These are phyloP conservation scores for Drosophila subobscura DNA, from an alignment of 1,140 invertebrate genomes.

Conservation along the genomic window DNA sequence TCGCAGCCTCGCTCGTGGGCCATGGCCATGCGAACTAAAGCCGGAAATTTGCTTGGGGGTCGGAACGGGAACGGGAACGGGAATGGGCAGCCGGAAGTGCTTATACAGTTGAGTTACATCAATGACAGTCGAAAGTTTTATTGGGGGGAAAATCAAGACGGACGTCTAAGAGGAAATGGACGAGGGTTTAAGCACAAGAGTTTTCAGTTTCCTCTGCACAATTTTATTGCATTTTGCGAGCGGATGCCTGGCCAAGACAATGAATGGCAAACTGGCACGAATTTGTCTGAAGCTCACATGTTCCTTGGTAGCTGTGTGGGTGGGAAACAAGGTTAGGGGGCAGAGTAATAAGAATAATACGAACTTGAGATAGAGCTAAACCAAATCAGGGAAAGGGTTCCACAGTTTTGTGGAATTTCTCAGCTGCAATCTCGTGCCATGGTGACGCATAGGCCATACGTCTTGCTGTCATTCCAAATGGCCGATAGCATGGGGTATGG, in stretches of 20 bases:
- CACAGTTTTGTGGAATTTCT: neutral
- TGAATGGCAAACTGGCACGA: slow-evolving; percentile 63
- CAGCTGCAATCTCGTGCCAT: neutral
- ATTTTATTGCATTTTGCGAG: slow-evolving; percentile 53
- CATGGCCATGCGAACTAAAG: slow-evolving; percentile 8
- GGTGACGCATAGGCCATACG: slow-evolving; percentile 39
- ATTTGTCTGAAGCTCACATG: slow-evolving; percentile 15
- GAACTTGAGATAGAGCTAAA: slow-evolving; percentile 32
- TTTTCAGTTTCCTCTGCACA: slow-evolving; percentile 50
- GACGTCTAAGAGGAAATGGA: slow-evolving; percentile 37
- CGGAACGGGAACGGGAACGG: neutral
- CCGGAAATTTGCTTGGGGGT: slow-evolving; percentile 32
- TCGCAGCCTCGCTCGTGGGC: neutral
- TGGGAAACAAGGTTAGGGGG: neutral
- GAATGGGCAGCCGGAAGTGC: slow-evolving; percentile 67
- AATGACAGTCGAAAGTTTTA: slow-evolving; percentile 65
- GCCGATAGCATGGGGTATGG: slow-evolving; percentile 16
- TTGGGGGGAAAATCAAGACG: slow-evolving; percentile 43
- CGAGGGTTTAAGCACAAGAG: slow-evolving; percentile 21
- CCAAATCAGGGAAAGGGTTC: slow-evolving; percentile 31
- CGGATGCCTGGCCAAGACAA: slow-evolving; percentile 57
- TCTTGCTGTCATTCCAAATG: slow-evolving; percentile 31
- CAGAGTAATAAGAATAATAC: slow-evolving; percentile 28
- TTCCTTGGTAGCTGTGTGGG: neutral
- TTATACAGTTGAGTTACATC: slow-evolving; percentile 69